phyloP scores from a whole-genome alignment of 2,888 invertebrate genomes.

The Orgyia antiqua region DNA sequence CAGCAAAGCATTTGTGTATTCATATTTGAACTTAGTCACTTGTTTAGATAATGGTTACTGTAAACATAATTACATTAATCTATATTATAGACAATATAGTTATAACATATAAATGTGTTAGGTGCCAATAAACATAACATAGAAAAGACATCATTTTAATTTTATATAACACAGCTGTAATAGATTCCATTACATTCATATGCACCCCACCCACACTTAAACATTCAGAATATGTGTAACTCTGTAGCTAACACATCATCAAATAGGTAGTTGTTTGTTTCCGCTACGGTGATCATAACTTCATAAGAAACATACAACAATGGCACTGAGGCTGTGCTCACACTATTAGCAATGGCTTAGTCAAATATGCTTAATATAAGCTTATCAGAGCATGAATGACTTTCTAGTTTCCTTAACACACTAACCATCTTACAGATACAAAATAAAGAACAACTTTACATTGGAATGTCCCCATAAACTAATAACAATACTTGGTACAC shows the following conservation, averaged over 20 bases:
- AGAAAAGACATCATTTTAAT: conserved; percentile 3
- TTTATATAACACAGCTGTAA: conserved; percentile 1
- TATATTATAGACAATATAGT: too few species aligned
- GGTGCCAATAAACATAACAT: too few species aligned
- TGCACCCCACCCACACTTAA: neutral
- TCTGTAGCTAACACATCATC: conserved; percentile 15
- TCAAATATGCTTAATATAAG: conserved; percentile 58
- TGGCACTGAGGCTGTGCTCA: conserved; percentile 57
- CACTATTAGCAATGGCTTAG: conserved; percentile 59
- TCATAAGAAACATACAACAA: conserved; percentile 67
- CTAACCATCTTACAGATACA: conserved; percentile 5
- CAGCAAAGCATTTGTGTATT: too few species aligned
- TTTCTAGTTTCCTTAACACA: conserved; percentile 60
- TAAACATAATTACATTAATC: too few species aligned
- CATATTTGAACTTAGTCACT: too few species aligned
- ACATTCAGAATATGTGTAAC: neutral
- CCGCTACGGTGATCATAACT: conserved; percentile 48
- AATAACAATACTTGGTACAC: conserved; percentile 17
- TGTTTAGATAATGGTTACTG: too few species aligned
- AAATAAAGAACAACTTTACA: neutral
- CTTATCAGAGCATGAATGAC: conserved; percentile 76
- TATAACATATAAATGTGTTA: too few species aligned
- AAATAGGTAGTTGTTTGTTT: conserved; percentile 40
- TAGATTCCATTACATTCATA: neutral
- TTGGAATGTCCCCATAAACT: neutral